phyloP scores from a whole-genome alignment of 2,113 vertebrate genomes.

The human region GRCh38 chr14:48391001-48391500 shows the following conservation, averaged over 20 bases:
- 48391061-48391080: background rate
- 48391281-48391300: background rate
- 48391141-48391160: background rate
- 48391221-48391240: background rate
- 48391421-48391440: background rate
- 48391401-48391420: background rate
- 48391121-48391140: background rate
- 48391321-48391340: background rate
- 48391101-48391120: background rate
- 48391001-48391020: background rate
- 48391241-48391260: rapidly evolving
- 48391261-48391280: background rate
- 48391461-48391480: background rate
- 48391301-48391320: background rate
- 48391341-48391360: background rate
- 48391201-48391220: background rate
- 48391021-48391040: background rate
- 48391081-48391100: background rate
- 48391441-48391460: background rate
- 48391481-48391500: background rate
- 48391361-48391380: background rate
- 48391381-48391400: background rate
- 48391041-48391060: background rate
- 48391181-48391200: background rate
- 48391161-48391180: background rate